Conservation (phyloP, 2,113 vertebrate genomes). For the Setophaga kirtlandii region DNA sequence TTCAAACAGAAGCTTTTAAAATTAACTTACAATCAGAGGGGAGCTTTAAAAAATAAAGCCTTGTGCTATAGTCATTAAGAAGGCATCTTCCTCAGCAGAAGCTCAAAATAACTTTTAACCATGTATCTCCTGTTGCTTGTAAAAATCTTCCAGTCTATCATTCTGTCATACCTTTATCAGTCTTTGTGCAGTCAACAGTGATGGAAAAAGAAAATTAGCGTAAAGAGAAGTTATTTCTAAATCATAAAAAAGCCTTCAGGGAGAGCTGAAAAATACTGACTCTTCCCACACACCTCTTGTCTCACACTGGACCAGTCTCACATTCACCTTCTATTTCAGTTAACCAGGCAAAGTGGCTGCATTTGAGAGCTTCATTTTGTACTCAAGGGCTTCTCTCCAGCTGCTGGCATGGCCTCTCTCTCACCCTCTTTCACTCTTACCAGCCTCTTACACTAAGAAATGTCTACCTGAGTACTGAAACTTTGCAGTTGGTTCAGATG, state of each 20-base stretch:
- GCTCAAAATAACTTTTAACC: background rate
- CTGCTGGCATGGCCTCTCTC: background rate
- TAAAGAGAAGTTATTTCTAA: background rate
- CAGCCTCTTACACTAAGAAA: background rate
- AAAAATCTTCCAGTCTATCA: background rate
- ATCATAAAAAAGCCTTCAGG: background rate
- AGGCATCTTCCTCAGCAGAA: background rate
- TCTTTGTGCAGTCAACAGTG: background rate
- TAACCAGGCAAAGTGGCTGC: background rate
- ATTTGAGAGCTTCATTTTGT: background rate
- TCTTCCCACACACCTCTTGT: background rate
- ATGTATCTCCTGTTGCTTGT: background rate
- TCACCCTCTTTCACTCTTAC: background rate
- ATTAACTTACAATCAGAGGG: background rate
- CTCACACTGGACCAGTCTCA: background rate
- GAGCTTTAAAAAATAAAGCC: background rate
- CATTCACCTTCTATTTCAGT: background rate
- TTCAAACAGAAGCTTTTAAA: background rate
- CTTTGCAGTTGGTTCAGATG: background rate
- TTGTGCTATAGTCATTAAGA: background rate
- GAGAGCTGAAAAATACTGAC: background rate
- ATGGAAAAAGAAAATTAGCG: background rate
- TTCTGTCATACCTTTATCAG: background rate
- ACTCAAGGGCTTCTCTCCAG: background rate
- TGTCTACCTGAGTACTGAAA: background rate